Evolutionary conservation across 2,113 vertebrate species (phyloP).

Genomic region (Zapornia atra): DNA sequence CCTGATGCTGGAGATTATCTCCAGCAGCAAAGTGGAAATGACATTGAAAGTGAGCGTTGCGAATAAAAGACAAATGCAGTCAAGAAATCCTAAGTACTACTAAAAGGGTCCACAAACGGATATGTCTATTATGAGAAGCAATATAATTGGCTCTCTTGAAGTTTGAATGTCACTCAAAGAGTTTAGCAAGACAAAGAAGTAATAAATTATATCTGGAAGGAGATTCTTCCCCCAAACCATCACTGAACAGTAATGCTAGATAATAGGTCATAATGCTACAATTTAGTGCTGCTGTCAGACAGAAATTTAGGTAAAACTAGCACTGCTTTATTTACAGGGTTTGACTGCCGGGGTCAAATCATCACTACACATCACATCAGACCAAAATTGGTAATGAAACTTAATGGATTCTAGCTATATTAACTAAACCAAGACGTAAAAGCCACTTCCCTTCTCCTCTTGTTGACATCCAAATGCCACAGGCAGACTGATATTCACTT

Average conservation of each 20-base stretch:
- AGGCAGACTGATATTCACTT: background rate
- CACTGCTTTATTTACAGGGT: constrained; percentile 26
- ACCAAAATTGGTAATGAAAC: constrained; percentile 25
- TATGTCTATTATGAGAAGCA: constrained; percentile 27
- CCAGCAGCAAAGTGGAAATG: constrained; percentile 4
- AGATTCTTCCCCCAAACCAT: background rate
- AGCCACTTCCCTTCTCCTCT: background rate
- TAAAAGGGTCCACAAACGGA: constrained; percentile 25
- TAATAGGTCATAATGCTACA: constrained; percentile 27
- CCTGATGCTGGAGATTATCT: constrained; percentile 18
- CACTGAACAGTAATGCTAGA: constrained; percentile 9
- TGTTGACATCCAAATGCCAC: background rate
- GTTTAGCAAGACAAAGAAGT: constrained; percentile 27
- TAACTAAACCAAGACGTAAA: background rate
- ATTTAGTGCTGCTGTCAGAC: background rate
- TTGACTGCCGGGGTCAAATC: constrained; percentile 7
- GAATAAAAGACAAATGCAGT: constrained; percentile 29
- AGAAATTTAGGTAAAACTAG: constrained; percentile 13
- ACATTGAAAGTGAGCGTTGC: constrained; percentile 12
- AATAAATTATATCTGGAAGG: constrained; percentile 3
- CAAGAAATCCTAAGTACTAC: constrained; percentile 27
- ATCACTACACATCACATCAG: constrained; percentile 33
- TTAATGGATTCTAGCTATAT: background rate
- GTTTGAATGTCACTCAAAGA: constrained; percentile 45
- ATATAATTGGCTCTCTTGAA: constrained; percentile 35